Conservation (phyloP, 2,797 vertebrate genomes). For the Acridotheres tristis region DNA sequence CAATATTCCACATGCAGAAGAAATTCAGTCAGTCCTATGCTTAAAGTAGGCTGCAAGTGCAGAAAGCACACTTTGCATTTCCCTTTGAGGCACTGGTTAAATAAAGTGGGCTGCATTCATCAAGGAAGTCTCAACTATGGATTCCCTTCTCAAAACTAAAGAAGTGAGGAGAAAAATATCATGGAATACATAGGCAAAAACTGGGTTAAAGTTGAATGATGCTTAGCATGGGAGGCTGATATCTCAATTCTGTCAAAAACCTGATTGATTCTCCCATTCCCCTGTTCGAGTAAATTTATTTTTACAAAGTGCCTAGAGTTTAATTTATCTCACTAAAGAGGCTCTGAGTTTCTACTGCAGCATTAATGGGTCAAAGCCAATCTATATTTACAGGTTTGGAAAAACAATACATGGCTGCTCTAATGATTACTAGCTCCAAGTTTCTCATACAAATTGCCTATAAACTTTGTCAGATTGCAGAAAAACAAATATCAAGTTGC, state of each 20-base stretch:
- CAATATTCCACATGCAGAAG: neutral
- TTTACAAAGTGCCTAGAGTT: neutral
- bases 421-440: neutral
- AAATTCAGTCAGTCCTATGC: neutral
- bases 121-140: neutral
- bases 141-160: neutral
- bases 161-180: neutral
- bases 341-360: neutral
- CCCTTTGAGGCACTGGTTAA: neutral
- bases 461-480: neutral
- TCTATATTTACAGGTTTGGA: neutral
- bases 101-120: neutral
- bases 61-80: neutral
- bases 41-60: neutral
- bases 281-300: neutral
- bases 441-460: neutral
- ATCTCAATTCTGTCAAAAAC: neutral
- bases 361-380: conserved; percentile 6
- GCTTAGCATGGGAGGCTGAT: neutral
- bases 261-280: neutral
- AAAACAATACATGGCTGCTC: neutral
- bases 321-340: conserved; percentile 19
- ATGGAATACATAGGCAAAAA: neutral
- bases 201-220: neutral
- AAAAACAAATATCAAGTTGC: neutral